Evolutionary conservation across 2,113 vertebrate genomes (phyloP), one percentile per base, ranked within the genome.

Genomic region (Microtus montanus): DNA sequence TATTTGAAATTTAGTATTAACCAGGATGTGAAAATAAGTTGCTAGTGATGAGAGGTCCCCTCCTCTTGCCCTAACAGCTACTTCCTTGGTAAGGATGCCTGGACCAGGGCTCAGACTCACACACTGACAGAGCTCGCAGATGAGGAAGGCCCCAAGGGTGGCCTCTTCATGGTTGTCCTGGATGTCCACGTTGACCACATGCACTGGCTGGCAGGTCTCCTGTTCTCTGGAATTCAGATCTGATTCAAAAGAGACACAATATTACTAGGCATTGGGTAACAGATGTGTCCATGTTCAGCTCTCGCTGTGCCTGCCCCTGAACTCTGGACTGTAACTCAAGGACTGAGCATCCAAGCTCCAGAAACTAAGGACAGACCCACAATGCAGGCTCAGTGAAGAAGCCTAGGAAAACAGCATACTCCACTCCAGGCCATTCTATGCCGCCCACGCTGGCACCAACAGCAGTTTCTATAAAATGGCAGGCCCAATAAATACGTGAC

Each of bases 131-230:
- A 99, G 99, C 98, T 99, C 99, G 89, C 99, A 99, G 98, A 99
- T 99, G 49, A 99, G 99, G 98, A 99, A 99, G 22, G 99, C 99
- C 2, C 99, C 99, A 93, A 99, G 97, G 0, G 99, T 99, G 66
- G 99, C 99, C 98, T 99, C 99, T 97, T 99, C 99, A 0, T 99
- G 99, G 98, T 99, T 99, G 92, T 99, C 99, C 98, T 99, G 99
- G 93, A 99, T 99, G 98, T 99, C 99, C 97, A 99, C 99, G 0
- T 99, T 99, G 98, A 99, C 99, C 89, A 99, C 99, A 0, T 99
- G 99, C 0, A 99, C 99, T 0, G 99, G 99, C 97, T 99, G 99
- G 79, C 99, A 98, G 0, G 99, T 99, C 98, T 99, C 99, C 98
- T 99, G 99, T 94, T 99, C 99, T 94, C 99, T 98, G 35, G 99